Evolutionary conservation across 2,797 vertebrate genomes (phyloP), one percentile per base, ranked within the genome.

Genomic region (Anabas testudineus): DNA sequence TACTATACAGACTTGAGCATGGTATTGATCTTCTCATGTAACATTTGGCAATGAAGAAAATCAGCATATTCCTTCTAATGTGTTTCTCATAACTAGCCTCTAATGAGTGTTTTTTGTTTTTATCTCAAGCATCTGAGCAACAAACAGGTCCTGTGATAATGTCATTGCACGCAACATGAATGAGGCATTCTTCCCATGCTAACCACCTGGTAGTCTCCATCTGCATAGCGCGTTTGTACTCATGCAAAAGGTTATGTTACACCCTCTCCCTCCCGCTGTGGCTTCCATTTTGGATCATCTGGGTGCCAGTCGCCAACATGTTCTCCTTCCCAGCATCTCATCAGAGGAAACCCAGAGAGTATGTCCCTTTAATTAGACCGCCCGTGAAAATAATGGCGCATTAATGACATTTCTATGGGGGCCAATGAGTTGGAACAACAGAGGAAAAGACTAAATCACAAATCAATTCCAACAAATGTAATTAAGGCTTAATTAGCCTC

Each of bases 401-500:
- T 94, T 95, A 94, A 95, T 93, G 92, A 91, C 90, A 91, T 94
- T 94, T 94, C 93, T 94, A 92, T 83, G 88, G 92, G 87, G 91
- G 88, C 93, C 92, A 93, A 93, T 94, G 94, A 93, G 91, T 90
- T 92, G 92, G 89, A 94, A 93, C 93, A 94, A 94, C 90, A 93
- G 91, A 88, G 83, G 87, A 91, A n/a, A 91, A 90, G 91, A 93
- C 90, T 88, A 93, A 94, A 94, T 94, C 94, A 94, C 94, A 94
- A 94, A 95, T 95, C 92, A 95, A 95, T 95, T 93, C 93, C 92
- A 94, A 92, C 93, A 95, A 94, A 95, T 94, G 92, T 95, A 95
- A 94, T 95, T 95, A 94, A 95, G 90, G 89, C 90, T 93, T 94
- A 95, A 95, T 95, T 95, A 94, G 91, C 91, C 93, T 93, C 92